A percentile compares a stretch with the other conserved stretches of the same genome.
These are phyloP conservation scores for Drosophila pegasa DNA, from an alignment of 2,888 invertebrate species.

Conservation along the genomic window DNA sequence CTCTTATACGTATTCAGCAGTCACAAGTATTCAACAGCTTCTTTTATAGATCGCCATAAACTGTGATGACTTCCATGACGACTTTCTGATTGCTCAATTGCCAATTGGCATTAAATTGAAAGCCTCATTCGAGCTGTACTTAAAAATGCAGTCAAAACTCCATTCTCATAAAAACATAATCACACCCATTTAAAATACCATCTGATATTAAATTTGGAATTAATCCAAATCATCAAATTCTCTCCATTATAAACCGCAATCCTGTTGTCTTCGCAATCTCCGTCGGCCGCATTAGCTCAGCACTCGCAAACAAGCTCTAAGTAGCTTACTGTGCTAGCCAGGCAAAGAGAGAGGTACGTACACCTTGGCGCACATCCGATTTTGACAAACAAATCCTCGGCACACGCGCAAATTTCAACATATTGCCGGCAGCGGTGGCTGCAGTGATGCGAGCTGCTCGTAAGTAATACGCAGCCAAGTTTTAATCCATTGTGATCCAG, in stretches of 20 bases:
- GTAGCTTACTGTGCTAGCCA: conserved; percentile 31
- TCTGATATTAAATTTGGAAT: neutral
- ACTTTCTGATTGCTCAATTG: no score
- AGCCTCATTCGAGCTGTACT: no score
- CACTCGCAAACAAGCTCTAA: conserved; percentile 10
- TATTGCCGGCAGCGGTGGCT: conserved; percentile 1
- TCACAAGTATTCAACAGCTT: no score
- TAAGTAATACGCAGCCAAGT: conserved; percentile 56
- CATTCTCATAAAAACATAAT: no score
- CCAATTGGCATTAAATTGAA: no score
- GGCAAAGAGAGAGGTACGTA: no score
- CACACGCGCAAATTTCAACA: conserved; percentile 24
- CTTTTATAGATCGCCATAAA: no score
- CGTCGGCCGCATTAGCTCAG: neutral
- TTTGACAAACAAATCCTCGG: conserved; percentile 10
- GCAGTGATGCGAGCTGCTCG: conserved; percentile 18
- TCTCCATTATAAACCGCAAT: neutral
- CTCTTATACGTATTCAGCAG: no score
- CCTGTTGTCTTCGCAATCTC: neutral
- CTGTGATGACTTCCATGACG: no score
- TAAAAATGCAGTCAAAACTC: no score
- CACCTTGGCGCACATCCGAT: conserved; percentile 19
- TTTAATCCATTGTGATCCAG: conserved; percentile 67
- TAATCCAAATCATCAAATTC: no score
- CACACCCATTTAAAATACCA: neutral